These are phyloP conservation scores for Hermaeophaga mercurialis DNA, from an alignment of 2,888 invertebrate genomes.

Conservation along the genomic window DNA sequence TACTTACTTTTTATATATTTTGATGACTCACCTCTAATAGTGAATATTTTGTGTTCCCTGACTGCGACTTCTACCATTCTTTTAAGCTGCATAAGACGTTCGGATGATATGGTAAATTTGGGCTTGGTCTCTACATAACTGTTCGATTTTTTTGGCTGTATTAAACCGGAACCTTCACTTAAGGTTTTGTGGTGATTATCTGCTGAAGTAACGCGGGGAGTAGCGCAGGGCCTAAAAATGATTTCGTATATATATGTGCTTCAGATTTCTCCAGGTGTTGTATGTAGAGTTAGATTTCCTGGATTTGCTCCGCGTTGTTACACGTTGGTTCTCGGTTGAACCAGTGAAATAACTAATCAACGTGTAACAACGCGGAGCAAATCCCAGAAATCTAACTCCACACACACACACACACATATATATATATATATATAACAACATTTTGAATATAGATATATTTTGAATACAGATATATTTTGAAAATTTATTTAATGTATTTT, in stretches of 20 bases:
- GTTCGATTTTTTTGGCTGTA: conserved; percentile 35
- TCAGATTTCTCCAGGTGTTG: too few species aligned
- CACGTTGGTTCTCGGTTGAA: too few species aligned
- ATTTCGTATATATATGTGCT: too few species aligned
- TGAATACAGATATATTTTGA: background rate
- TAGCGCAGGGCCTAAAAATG: background rate
- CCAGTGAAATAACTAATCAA: too few species aligned
- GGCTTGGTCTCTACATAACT: conserved; percentile 48
- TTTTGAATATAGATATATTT: too few species aligned
- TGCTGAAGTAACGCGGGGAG: conserved; percentile 13
- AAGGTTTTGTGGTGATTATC: conserved; percentile 12
- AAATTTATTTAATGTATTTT: background rate
- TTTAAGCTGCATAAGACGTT: conserved; percentile 68
- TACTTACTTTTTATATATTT: too few species aligned
- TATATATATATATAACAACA: too few species aligned
- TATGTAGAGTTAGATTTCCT: too few species aligned
- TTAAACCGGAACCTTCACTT: conserved; percentile 6
- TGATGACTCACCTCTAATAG: conserved; percentile 59
- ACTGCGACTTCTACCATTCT: conserved; percentile 70
- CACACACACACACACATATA: too few species aligned
- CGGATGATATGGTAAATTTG: conserved; percentile 65
- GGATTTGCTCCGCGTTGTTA: too few species aligned
- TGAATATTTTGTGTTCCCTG: conserved; percentile 69
- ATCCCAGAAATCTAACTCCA: too few species aligned
- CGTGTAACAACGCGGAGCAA: too few species aligned